phyloP scores from a whole-genome alignment of 2,888 invertebrate genomes.

The Bimastos eiseni region DNA sequence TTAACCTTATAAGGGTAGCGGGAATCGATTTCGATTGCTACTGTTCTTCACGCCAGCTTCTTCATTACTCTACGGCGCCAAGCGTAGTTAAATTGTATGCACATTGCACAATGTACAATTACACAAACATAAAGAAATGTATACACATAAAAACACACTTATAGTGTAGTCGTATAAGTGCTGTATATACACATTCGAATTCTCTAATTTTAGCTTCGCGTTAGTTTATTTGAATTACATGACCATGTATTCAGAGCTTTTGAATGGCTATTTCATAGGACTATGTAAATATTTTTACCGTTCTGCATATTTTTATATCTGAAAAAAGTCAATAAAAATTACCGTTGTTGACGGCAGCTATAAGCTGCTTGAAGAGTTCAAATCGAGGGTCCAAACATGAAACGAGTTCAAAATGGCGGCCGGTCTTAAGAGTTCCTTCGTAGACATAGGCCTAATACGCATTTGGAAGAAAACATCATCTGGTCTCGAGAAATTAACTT shows the following conservation, averaged over 20 bases:
- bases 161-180: no score
- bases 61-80: no score
- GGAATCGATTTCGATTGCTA: no score
- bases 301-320: neutral
- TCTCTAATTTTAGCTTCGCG: neutral
- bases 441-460: neutral
- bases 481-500: no score
- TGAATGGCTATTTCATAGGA: neutral
- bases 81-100: no score
- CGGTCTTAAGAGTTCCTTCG: neutral
- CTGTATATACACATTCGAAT: neutral
- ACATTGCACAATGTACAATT: no score
- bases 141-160: no score
- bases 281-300: neutral
- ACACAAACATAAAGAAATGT: no score
- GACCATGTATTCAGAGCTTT: neutral
- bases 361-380: neutral
- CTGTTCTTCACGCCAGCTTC: no score
- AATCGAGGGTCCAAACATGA: neutral
- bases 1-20: no score
- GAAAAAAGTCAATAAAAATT: neutral
- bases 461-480: no score
- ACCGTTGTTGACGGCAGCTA: neutral
- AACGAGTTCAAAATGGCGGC: neutral
- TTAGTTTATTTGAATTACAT: neutral